Percentiles rank a stretch among this genome's conserved stretches.
Evolutionary conservation across 1,140 invertebrate genomes (phyloP).

Genomic region (Sitobion miscanthi): DNA sequence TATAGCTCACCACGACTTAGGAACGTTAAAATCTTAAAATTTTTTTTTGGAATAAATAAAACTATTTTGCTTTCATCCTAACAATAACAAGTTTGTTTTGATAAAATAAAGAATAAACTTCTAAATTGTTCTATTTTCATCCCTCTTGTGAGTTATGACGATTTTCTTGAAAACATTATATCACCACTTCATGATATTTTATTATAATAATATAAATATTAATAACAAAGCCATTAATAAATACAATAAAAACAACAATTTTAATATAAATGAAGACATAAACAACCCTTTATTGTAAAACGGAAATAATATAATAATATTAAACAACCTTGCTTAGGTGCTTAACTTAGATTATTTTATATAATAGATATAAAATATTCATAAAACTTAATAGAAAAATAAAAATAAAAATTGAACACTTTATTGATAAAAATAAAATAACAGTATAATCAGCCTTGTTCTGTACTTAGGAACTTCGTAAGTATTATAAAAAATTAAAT

Average conservation of each 20-base stretch:
- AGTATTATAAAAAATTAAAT: slow-evolving; percentile 21
- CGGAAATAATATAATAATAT: not conserved
- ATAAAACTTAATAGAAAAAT: slow-evolving; percentile 15
- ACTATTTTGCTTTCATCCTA: not conserved
- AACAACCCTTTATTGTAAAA: slow-evolving; percentile 29
- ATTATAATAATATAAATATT: not conserved
- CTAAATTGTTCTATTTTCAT: not conserved
- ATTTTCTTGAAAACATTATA: slow-evolving; percentile 17
- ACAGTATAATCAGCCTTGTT: not conserved
- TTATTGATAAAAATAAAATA: not conserved
- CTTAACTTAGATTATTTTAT: slow-evolving; percentile 17
- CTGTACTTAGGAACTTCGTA: slow-evolving; percentile 14
- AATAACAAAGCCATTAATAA: slow-evolving; percentile 10
- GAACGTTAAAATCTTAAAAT: not conserved
- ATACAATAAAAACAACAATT: not conserved
- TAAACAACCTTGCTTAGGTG: not conserved
- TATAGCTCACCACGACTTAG: not conserved
- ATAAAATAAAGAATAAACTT: not conserved
- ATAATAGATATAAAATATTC: not conserved
- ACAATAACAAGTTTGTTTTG: not conserved
- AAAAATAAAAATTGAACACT: slow-evolving; percentile 10
- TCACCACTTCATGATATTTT: not conserved
- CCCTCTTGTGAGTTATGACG: slow-evolving; percentile 32
- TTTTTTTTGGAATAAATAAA: not conserved
- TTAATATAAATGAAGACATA: not conserved